phyloP scores from a whole-genome alignment of 2,113 vertebrate genomes.

The Eolophus roseicapilla region DNA sequence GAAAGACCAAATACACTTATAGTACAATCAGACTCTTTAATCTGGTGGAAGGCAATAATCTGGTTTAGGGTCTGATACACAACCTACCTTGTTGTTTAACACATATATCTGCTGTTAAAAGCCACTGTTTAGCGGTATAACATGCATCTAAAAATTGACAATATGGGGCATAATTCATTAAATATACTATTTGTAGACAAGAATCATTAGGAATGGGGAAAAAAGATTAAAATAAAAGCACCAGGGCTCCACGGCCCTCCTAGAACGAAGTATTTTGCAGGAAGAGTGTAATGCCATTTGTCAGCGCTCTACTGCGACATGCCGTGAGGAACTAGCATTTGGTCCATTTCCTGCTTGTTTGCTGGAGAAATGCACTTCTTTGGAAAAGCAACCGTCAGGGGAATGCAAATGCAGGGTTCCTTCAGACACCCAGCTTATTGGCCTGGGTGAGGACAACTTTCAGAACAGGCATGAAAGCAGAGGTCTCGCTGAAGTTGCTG shows the following conservation, averaged over 20 bases:
- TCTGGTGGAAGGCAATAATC: slow-evolving; percentile 43
- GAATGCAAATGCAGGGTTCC: neutral
- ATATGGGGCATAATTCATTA: slow-evolving; percentile 47
- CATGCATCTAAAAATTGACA: slow-evolving; percentile 68
- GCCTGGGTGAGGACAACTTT: slow-evolving; percentile 97
- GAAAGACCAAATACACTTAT: slow-evolving; percentile 40
- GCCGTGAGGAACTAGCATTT: neutral
- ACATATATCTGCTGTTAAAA: slow-evolving; percentile 57
- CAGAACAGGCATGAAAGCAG: slow-evolving; percentile 97
- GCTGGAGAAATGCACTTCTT: slow-evolving; percentile 50
- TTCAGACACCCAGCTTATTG: slow-evolving; percentile 89
- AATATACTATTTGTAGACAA: slow-evolving; percentile 60
- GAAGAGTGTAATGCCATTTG: slow-evolving; percentile 32
- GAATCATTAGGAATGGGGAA: slow-evolving; percentile 34
- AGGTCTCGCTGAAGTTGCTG: slow-evolving; percentile 99
- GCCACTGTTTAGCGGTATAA: slow-evolving; percentile 51
- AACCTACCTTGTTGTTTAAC: slow-evolving; percentile 26
- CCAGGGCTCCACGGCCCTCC: slow-evolving; percentile 45
- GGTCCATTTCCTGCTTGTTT: slow-evolving; percentile 34
- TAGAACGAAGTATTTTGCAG: slow-evolving; percentile 33
- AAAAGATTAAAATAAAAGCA: slow-evolving; percentile 70
- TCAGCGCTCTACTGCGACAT: slow-evolving; percentile 27
- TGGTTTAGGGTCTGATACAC: slow-evolving; percentile 41
- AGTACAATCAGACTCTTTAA: slow-evolving; percentile 73
- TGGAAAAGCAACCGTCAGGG: slow-evolving; percentile 44